These are phyloP conservation scores for Lymantria dispar DNA, from an alignment of 2,888 invertebrate species.

Conservation along the genomic window DNA sequence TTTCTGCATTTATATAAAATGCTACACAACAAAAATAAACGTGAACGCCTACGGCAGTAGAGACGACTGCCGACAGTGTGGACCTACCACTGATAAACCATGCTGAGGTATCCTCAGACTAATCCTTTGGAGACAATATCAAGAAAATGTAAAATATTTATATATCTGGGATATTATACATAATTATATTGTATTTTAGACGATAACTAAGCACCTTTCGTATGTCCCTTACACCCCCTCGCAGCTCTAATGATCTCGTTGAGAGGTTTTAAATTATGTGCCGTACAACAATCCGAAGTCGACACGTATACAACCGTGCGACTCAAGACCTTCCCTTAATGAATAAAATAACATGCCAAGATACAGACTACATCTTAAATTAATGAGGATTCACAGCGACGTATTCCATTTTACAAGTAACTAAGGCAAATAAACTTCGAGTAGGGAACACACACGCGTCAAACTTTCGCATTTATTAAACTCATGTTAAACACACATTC, in stretches of 20 bases:
- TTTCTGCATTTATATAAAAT: too few species aligned
- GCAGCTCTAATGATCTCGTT: conserved; percentile 65
- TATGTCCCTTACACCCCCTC: conserved; percentile 32
- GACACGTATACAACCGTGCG: conserved; percentile 63
- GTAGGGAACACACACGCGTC: conserved; percentile 34
- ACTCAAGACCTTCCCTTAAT: conserved; percentile 66
- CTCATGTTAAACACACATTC: conserved; percentile 61
- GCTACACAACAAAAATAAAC: too few species aligned
- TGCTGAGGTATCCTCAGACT: too few species aligned
- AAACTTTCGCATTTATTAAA: conserved; percentile 68
- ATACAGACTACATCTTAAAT: conserved; percentile 78
- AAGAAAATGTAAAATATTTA: too few species aligned
- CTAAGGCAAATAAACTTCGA: conserved; percentile 72
- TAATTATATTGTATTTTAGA: conserved; percentile 8
- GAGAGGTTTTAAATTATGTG: conserved; percentile 76
- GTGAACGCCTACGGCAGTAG: too few species aligned
- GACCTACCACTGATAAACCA: too few species aligned
- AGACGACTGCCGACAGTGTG: too few species aligned
- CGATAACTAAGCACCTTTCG: conserved; percentile 36
- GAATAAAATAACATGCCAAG: conserved; percentile 81
- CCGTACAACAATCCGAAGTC: conserved; percentile 73
- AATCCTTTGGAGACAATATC: too few species aligned
- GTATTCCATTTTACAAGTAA: conserved; percentile 78
- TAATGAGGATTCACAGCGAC: conserved; percentile 73
- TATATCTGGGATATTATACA: background rate